These are phyloP conservation scores for Lordiphosa stackelbergi DNA, from an alignment of 1,140 invertebrate species.

Conservation along the genomic window DNA sequence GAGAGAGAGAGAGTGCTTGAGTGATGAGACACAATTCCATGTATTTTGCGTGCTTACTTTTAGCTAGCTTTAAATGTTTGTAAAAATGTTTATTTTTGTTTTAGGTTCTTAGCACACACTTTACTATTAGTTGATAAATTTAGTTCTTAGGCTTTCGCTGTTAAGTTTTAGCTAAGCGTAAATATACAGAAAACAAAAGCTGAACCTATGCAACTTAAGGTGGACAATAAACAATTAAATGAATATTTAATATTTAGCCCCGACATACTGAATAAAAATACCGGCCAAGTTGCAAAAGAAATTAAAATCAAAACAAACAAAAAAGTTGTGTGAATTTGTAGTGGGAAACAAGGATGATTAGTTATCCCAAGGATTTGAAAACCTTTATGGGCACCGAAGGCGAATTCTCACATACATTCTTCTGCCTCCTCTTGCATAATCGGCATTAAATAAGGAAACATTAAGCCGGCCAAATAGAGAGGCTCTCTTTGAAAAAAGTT, in stretches of 20 bases:
- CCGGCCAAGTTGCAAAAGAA: background rate
- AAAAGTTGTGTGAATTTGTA: slow-evolving; percentile 1
- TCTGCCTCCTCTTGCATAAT: slow-evolving; percentile 6
- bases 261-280: slow-evolving; percentile 6
- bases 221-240: slow-evolving; percentile 49
- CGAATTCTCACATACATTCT: background rate
- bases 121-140: slow-evolving; percentile 48
- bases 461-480: slow-evolving; percentile 11
- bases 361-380: slow-evolving; percentile 10
- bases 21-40: slow-evolving; percentile 47
- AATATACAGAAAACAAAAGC: slow-evolving; percentile 41
- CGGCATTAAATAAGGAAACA: slow-evolving; percentile 7
- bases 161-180: slow-evolving; percentile 53
- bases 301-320: background rate
- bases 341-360: slow-evolving; percentile 13
- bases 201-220: slow-evolving; percentile 41
- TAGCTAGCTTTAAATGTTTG: slow-evolving; percentile 61
- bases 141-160: slow-evolving; percentile 54
- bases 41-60: slow-evolving; percentile 51
- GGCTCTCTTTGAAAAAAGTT: slow-evolving; percentile 1
- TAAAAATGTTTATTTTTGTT: slow-evolving; percentile 44
- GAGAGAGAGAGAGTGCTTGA: slow-evolving; percentile 10
- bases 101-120: slow-evolving; percentile 32
- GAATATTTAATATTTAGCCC: slow-evolving; percentile 18
- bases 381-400: slow-evolving; percentile 14